Evolutionary conservation across 2,888 invertebrate genomes (phyloP).

Genomic region (Leucoptera coffeella): DNA sequence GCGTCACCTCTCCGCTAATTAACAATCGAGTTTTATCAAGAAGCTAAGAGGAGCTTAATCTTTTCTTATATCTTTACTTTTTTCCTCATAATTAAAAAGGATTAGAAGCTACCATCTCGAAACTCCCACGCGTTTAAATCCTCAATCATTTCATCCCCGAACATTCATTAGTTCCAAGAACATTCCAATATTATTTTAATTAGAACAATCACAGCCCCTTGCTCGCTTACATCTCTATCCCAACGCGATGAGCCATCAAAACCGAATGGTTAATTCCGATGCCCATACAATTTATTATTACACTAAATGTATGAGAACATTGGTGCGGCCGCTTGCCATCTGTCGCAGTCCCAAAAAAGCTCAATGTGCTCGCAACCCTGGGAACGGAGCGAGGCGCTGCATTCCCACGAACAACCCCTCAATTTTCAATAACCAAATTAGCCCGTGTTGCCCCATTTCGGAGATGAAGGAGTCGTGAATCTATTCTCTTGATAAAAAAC

Average conservation of each 20-base stretch:
- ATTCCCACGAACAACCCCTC: constrained; percentile 64
- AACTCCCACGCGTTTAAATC: no score
- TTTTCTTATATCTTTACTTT: no score
- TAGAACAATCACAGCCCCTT: no score
- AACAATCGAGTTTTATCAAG: no score
- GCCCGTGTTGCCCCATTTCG: constrained; percentile 56
- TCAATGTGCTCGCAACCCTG: constrained; percentile 55
- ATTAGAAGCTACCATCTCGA: no score
- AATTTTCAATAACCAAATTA: constrained; percentile 56
- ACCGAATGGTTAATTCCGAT: constrained; percentile 50
- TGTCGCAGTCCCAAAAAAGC: constrained; percentile 50
- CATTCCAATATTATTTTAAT: constrained; percentile 48
- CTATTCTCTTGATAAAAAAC: constrained; percentile 48
- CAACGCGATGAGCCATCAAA: constrained; percentile 45
- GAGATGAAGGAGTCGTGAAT: constrained; percentile 52
- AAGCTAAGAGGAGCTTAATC: no score
- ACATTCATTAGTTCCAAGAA: constrained; percentile 36
- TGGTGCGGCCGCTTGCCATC: constrained; percentile 47
- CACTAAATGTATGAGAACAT: no score
- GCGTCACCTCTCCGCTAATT: no score
- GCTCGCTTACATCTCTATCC: no score
- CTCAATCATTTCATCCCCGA: no score
- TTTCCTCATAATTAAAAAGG: no score
- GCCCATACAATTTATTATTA: constrained; percentile 48
- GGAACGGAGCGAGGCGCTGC: constrained; percentile 58